Evolutionary conservation across 2,888 invertebrate species (phyloP).

Genomic region (Aphidius colemani): DNA sequence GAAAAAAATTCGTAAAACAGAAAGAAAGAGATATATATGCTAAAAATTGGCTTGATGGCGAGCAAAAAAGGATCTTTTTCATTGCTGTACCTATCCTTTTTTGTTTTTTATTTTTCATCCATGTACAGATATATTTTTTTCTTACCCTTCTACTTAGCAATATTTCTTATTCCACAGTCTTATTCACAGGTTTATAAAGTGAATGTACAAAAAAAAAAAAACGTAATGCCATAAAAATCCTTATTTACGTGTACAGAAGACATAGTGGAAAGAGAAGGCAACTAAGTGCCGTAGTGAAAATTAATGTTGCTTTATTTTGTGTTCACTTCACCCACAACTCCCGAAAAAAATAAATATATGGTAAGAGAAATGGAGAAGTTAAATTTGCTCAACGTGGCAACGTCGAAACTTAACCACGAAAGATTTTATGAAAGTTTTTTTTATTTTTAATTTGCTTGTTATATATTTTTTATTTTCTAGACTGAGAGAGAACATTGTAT

Average conservation of each 20-base stretch:
- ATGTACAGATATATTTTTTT: constrained; percentile 24
- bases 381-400: constrained; percentile 1
- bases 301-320: constrained; percentile 24
- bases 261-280: constrained; percentile 13
- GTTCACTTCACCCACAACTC: neutral
- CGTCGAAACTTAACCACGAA: constrained; percentile 7
- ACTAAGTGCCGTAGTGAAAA: constrained; percentile 24
- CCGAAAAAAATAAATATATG: constrained; percentile 13
- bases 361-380: constrained; percentile 11
- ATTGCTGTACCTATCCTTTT: constrained; percentile 20
- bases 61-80: constrained; percentile 29
- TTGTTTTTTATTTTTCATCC: constrained; percentile 2
- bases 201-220: constrained; percentile 11
- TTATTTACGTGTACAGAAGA: constrained; percentile 27
- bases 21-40: constrained; percentile 4
- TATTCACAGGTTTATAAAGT: constrained; percentile 4
- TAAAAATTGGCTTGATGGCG: constrained; percentile 15
- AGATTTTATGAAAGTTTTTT: constrained; percentile 10
- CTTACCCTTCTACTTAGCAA: constrained; percentile 15
- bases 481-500: neutral
- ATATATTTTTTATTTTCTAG: neutral
- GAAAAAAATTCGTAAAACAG: constrained; percentile 7
- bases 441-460: neutral
- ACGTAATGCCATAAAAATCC: constrained; percentile 28
- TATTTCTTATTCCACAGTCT: constrained; percentile 14